Percentiles rank a stretch among this genome's conserved stretches.
These are phyloP conservation scores for Rhogogaster chlorosoma DNA, from an alignment of 2,888 invertebrate genomes.

Conservation along the genomic window DNA sequence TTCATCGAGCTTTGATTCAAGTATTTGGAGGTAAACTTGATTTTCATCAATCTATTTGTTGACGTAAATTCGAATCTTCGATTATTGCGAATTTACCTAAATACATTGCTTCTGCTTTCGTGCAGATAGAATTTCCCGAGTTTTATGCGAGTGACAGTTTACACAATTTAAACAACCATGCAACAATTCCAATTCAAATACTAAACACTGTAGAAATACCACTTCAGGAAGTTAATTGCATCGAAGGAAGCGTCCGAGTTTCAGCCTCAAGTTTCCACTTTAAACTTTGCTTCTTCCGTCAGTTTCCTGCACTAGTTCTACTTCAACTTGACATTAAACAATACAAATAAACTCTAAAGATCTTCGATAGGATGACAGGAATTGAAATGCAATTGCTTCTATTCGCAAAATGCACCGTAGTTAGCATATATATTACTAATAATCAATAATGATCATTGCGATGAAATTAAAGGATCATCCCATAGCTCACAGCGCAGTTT, in stretches of 20 bases:
- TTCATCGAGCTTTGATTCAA: background rate
- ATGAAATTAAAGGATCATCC: background rate
- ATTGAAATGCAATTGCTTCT: background rate
- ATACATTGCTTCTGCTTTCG: background rate
- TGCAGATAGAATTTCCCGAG: background rate
- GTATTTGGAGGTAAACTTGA: background rate
- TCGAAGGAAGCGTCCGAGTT: background rate
- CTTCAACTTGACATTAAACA: background rate
- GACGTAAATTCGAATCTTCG: background rate
- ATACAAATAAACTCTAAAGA: background rate
- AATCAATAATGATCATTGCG: background rate
- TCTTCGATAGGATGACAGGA: background rate
- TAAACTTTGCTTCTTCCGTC: conserved; percentile 16
- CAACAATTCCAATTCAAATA: conserved; percentile 23
- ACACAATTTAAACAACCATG: conserved; percentile 20
- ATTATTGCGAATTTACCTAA: background rate
- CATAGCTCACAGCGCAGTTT: background rate
- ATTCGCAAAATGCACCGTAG: background rate
- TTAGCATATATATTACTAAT: background rate
- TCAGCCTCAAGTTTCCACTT: conserved; percentile 28
- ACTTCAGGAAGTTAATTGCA: conserved; percentile 26
- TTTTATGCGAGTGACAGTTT: background rate
- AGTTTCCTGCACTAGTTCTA: background rate
- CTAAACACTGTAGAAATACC: background rate
- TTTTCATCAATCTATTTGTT: background rate